Base-by-base conservation (phyloP, 2,888 invertebrate genomes). In the Lasioglossum malachurum region DNA sequence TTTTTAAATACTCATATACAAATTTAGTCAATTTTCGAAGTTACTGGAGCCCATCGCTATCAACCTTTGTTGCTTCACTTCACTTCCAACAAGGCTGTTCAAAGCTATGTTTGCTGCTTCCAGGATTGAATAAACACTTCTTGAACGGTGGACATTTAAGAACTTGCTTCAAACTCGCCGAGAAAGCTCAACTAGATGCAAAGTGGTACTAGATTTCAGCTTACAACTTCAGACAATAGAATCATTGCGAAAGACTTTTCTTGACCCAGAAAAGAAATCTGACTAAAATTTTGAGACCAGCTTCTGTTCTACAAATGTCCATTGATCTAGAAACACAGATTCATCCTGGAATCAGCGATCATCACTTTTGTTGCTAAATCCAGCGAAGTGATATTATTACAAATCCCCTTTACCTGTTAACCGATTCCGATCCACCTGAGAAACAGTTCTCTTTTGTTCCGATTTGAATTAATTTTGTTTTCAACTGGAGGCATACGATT, bases 401-500 rank as follows among this genome's bases (percentile, higher is more conserved):
- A 64, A 31, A 27, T 31, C 31, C 64, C 16, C 5, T 31, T 14
- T 27, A 16, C 7, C 31, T 31, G 7, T 31, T 31, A 64, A 31
- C 16, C 31, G 64, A 64, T 31, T 64, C 64, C 64, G 2, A 16
- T 7, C 27, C 64, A 16, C 64, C 16, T n/a, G 53, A 53, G n/a
- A 53, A 53, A 53, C 10, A 53, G 12, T 72, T 72, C 23, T 27
- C 23, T 41, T 60, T 38, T 72, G 38, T 27, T 53, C 67, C n/a
- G 2, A 4, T 64, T 38, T 19, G 35, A 35, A 35, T 35, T 67
- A 23, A 23, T 35, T 69, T 38, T 23, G 69, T 69, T 35, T 35
- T 38, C n/a, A 23, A 41, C 41, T 69, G 19, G 73, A 41, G 67
- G 27, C 73, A 67, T 46, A 71, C 46, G 57, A 76, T 53, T 41